Conservation (phyloP, 2,797 vertebrate species). For the Poeciliopsis paucimaculata region DNA sequence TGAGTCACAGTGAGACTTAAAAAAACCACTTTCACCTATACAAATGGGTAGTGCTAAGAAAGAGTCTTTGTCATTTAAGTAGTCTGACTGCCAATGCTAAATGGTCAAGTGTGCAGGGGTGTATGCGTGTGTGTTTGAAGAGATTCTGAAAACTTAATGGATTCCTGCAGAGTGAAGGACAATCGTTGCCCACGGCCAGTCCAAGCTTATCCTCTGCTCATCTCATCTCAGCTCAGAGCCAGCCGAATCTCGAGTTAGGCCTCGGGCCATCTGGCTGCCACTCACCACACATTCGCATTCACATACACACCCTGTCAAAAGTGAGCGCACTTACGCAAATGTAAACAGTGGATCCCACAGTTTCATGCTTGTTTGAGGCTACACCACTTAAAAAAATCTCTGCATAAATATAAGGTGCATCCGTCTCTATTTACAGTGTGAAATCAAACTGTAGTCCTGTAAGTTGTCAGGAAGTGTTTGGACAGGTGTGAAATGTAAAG, state of each 20-base stretch:
- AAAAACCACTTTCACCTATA: slow-evolving; percentile 55
- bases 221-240: slow-evolving; percentile 75
- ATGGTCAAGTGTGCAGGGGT: slow-evolving; percentile 43
- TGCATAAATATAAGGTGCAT: slow-evolving; percentile 30
- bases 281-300: slow-evolving; percentile 20
- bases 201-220: slow-evolving; percentile 77
- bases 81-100: slow-evolving; percentile 60
- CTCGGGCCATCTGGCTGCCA: slow-evolving; percentile 71
- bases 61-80: slow-evolving; percentile 59
- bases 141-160: slow-evolving; percentile 76
- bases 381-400: slow-evolving; percentile 49
- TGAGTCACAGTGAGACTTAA: slow-evolving; percentile 55
- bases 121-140: slow-evolving; percentile 55
- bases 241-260: slow-evolving; percentile 70
- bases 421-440: slow-evolving; percentile 38
- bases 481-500: slow-evolving; percentile 45
- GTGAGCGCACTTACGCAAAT: background rate
- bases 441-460: slow-evolving; percentile 49
- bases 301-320: background rate
- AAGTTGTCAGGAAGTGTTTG: slow-evolving; percentile 53
- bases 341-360: slow-evolving; percentile 27
- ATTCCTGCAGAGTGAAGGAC: slow-evolving; percentile 80
- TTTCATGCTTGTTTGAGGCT: slow-evolving; percentile 42
- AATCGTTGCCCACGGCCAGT: slow-evolving; percentile 75
- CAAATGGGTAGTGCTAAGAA: slow-evolving; percentile 60